Evolutionary conservation across 35 echinoderm and acorn worm genomes (phyloP), one percentile per base, ranked within the genome.

Genomic region (Holothuria glaberrima): DNA sequence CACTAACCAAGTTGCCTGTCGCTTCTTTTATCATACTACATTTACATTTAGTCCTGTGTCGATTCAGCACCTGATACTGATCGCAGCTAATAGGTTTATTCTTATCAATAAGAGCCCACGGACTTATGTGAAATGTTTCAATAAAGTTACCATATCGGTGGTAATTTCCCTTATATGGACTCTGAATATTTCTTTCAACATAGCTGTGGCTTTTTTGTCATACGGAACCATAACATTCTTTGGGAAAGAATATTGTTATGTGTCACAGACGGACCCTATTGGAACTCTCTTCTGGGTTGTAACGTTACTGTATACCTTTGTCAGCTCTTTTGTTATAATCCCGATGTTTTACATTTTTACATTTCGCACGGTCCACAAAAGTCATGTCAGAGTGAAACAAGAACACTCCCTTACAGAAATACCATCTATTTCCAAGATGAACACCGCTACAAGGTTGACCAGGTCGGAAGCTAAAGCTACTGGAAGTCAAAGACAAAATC

Each of bases 1-100:
- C 56, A 82, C 78, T 54, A 52, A 82, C 22, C 46, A 25, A 57
- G 6, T 82, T 6, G 19, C 30, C 5, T 82, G 78, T 56, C 45
- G 78, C 10, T 25, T 82, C 6, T 82, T 82, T 17, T 82, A 82
- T 82, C 62, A 87, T 16, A 46, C 85, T 9, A 71, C 62, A 16
- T 50, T 87, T 6, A 87, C 54, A 0, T 87, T 87, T 71, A 48
- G 62, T 59, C 62, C 85, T 19, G 85, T 87, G 7, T 87, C 85
- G 5, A 71, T 87, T 31, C 85, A 87, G 50, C 85, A 87, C n/a
- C 45, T 87, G 19, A 87, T 87, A 13, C 30, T 87, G 4, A 87
- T 87, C 38, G 85, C 85, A 3, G 85, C 62, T 3, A 87, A 87
- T 33, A 45, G 85, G 34, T 87, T 34, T 34, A 48, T 22, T 17